Evolutionary conservation across 2,113 vertebrate genomes (phyloP).

Genomic region (Oreochromis aureus): DNA sequence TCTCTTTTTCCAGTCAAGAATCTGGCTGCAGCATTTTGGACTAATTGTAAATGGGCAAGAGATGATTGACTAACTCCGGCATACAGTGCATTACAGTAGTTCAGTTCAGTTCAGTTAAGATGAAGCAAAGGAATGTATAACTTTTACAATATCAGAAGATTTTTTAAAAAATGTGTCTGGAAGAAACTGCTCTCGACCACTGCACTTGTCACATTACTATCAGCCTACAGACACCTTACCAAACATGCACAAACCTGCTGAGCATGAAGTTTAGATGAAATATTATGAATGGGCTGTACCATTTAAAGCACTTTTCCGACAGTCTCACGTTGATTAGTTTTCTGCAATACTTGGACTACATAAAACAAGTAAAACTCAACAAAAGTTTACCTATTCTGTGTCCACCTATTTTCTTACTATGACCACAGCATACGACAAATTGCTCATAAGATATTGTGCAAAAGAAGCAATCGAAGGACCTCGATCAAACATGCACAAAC

Average conservation of each 20-base stretch:
- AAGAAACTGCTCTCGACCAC: background rate
- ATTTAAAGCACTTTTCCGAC: background rate
- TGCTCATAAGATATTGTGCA: background rate
- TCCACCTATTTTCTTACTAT: background rate
- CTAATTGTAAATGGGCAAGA: background rate
- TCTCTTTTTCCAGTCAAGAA: background rate
- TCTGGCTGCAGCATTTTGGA: background rate
- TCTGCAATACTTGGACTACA: background rate
- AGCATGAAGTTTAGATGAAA: background rate
- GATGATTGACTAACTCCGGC: background rate
- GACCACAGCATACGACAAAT: background rate
- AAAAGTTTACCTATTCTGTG: background rate
- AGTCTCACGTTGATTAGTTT: background rate
- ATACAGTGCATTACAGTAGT: background rate
- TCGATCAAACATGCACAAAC: background rate
- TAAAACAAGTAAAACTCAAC: background rate
- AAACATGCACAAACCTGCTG: background rate
- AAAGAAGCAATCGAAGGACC: background rate
- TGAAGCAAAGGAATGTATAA: fast-evolving
- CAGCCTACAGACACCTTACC: background rate
- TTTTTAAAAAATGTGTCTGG: background rate
- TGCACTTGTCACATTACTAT: no score
- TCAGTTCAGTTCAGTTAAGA: background rate
- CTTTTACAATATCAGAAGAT: fast-evolving
- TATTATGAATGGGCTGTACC: background rate